Percentiles rank a stretch among this genome's conserved stretches.
Evolutionary conservation across 2,797 vertebrate genomes (phyloP).

Genomic region (Poeciliopsis infans): DNA sequence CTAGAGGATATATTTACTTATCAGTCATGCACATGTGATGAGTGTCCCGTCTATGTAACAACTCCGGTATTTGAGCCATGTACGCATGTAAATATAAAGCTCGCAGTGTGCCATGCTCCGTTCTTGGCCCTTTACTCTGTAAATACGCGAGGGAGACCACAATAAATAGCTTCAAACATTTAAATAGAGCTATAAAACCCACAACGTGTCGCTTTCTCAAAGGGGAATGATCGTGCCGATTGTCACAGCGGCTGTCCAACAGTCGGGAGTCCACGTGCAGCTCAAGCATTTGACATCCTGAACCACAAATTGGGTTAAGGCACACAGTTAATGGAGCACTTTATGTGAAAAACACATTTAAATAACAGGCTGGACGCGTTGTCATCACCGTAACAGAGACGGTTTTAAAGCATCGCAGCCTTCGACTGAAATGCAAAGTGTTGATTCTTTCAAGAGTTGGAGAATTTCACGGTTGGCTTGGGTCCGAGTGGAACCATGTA

Average conservation of each 20-base stretch:
- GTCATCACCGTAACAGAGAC: background rate
- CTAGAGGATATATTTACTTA: slow-evolving; percentile 33
- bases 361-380: background rate
- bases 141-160: slow-evolving; percentile 30
- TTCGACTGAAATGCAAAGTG: slow-evolving; percentile 2
- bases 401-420: slow-evolving; percentile 15
- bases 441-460: background rate
- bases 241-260: slow-evolving; percentile 39
- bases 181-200: slow-evolving; percentile 16
- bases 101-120: slow-evolving; percentile 16
- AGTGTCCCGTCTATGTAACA: background rate
- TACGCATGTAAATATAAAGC: slow-evolving; percentile 10
- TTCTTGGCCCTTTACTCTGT: slow-evolving; percentile 27
- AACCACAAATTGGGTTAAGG: slow-evolving; percentile 47
- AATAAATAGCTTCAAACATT: slow-evolving; percentile 25
- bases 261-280: slow-evolving; percentile 25
- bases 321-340: slow-evolving; percentile 51
- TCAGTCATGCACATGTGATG: slow-evolving; percentile 23
- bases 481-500: slow-evolving; percentile 4
- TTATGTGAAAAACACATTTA: background rate
- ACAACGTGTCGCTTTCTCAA: background rate
- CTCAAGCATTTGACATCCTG: slow-evolving; percentile 1
- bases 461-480: background rate
- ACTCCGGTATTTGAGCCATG: slow-evolving; percentile 10
- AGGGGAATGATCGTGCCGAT: slow-evolving; percentile 48